Base-by-base conservation (phyloP, 2,113 vertebrate genomes). In the Tachysurus vachellii region DNA sequence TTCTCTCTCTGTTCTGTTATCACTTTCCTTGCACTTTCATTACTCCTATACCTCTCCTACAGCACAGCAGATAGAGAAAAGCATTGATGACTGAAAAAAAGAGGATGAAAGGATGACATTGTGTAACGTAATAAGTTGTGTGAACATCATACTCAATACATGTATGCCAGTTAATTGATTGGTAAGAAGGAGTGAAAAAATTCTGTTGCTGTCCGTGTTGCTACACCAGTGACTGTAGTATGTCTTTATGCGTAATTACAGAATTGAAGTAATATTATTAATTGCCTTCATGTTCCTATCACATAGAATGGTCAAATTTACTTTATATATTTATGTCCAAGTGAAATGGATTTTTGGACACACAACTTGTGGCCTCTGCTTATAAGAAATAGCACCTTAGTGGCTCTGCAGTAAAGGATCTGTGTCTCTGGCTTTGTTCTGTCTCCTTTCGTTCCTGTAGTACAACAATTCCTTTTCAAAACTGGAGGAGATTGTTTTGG, bases 1-100 rank as follows among this genome's bases (percentile, higher is more conserved):
- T 10, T 47, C 75, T 56, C 76, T 64, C 59, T 62, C 59, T 82
- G 57, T 53, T 57, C 81, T 88, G 64, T 77, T 79, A 81, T 88
- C 16, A 85, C 91, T 84, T 53, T 47, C 87, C 50, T 82, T 88
- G 70, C 80, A 56, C 44, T 88, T 61, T 47, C 14, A 80, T 82
- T 79, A 70, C 66, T 85, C 54, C 80, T 66, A n/a, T 80, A 61
- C 11, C 57, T 71, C 57, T 66, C 13, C 14, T 54, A 71, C 81
- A 28, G 86, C 56, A 23, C 47, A 53, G 61, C 42, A 61, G 42
- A 85, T 79, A 44, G 56, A 83, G 54, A 83, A 70, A 83, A 73
- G 66, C 11, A 56, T 2, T 1, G 59, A 57, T 83, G 36, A 54
- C 9, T 80, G 36, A 68, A 82, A 62, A 80, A 64, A 83, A 44